These are phyloP conservation scores for Menura novaehollandiae DNA, from an alignment of 2,113 vertebrate genomes.

Conservation along the genomic window DNA sequence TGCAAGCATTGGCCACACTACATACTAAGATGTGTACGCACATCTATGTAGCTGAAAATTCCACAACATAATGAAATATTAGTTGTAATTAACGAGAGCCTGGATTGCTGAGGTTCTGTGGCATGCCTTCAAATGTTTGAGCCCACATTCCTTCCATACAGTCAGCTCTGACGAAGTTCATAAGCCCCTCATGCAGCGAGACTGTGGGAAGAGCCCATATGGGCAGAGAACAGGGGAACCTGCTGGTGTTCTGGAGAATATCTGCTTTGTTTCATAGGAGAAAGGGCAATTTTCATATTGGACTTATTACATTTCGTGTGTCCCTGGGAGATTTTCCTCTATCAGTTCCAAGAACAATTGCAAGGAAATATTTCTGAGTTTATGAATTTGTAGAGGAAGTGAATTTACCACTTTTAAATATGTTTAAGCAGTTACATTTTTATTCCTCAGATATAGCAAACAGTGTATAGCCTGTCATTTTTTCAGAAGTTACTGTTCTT, in stretches of 20 bases:
- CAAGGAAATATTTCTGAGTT: constrained; percentile 28
- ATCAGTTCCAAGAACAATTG: constrained; percentile 35
- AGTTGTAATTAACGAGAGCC: not conserved
- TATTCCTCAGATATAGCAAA: not conserved
- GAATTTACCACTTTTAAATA: constrained; percentile 7
- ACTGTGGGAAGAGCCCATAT: not conserved
- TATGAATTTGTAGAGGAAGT: constrained; percentile 27
- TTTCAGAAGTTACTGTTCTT: constrained; percentile 1
- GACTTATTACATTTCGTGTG: not conserved
- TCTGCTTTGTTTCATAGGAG: not conserved
- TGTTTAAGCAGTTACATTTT: not conserved
- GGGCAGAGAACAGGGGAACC: not conserved
- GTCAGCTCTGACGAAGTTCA: not conserved
- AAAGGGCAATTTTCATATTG: constrained; percentile 32
- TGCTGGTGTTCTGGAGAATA: constrained; percentile 20
- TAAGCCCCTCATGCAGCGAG: not conserved
- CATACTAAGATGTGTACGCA: not conserved
- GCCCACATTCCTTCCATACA: constrained; percentile 17
- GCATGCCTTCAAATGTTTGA: not conserved
- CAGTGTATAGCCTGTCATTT: not conserved
- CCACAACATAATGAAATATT: not conserved
- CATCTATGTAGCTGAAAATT: not conserved
- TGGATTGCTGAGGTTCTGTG: not conserved
- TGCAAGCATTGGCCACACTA: not conserved
- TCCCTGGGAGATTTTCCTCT: constrained; percentile 33